Conservation (phyloP, 1,140 invertebrate genomes). For the Sarcophaga bullata region DNA sequence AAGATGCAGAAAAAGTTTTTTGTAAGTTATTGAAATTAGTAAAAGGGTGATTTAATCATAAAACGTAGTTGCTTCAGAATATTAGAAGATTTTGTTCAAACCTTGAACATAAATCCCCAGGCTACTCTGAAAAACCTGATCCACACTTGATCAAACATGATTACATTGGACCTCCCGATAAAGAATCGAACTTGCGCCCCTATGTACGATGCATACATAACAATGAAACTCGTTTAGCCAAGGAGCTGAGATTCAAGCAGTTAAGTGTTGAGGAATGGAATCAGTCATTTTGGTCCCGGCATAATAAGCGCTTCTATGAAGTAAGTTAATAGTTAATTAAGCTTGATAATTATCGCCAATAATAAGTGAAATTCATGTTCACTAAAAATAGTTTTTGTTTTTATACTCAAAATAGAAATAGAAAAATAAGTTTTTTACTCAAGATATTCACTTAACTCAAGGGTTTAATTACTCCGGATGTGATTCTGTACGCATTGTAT, state of each 20-base stretch:
- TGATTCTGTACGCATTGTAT: too few species aligned
- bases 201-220: constrained; percentile 73
- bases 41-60: too few species aligned
- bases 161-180: constrained; percentile 81
- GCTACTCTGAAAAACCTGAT: constrained; percentile 47
- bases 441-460: too few species aligned
- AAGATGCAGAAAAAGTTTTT: too few species aligned
- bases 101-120: neutral
- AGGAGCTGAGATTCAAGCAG: constrained; percentile 72
- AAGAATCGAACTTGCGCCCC: constrained; percentile 79
- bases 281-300: constrained; percentile 81
- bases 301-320: constrained; percentile 77
- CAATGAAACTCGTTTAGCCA: constrained; percentile 75
- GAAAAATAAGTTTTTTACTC: too few species aligned
- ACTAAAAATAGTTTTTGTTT: too few species aligned
- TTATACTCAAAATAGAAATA: too few species aligned
- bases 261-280: constrained; percentile 82
- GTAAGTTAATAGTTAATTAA: constrained; percentile 58
- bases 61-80: neutral
- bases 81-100: neutral
- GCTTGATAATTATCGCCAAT: too few species aligned
- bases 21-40: too few species aligned
- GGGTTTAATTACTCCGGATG: too few species aligned
- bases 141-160: constrained; percentile 60
- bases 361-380: too few species aligned